Base-by-base conservation (phyloP, 2,113 vertebrate species). In the Coregonus clupeaformis region DNA sequence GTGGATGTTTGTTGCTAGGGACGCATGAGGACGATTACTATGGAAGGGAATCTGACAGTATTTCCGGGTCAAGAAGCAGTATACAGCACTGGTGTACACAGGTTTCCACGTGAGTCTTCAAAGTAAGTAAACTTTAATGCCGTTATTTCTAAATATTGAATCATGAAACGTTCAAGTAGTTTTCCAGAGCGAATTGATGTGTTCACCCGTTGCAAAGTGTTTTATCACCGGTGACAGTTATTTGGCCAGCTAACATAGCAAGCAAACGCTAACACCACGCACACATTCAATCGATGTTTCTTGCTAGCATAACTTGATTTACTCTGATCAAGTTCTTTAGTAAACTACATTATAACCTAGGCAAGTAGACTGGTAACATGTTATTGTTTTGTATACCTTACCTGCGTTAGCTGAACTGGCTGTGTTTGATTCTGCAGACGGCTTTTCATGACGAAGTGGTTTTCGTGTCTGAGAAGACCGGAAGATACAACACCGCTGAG, bases 401-500 rank as follows among this genome's bases (percentile, higher is more conserved):
- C 59, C 6, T 12, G 12, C n/a, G n/a, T 24, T 12, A 64, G 13
- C 24, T 27, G 22, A 22, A 18, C 14, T 67, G 27, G 16, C 1
- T 1, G 7, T 20, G 30, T 67, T 18, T 67, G 0, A 4, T n/a
- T 36, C 20, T 75, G 62, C 73, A 81, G 76, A 82, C 79, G 65
- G 85, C 84, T 70, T 73, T 67, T 1, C 52, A 82, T 62, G 79
- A 81, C 13, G 84, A 86, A 2, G 79, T 88, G 74, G 47, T 87
- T 60, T 87, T 90, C 71, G 67, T 88, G 42, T 74, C 68, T 7
- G 75, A 85, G 69, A 84, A 42, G 71, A 6, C 30, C 32, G 57
- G n/a, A 27, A 1, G 9, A 12, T 70, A 18, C 49, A 52, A 52
- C 16, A 16, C 49, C 3, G 49, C 27, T n/a, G 60, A 6, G 5